Evolutionary conservation across 2,797 vertebrate genomes (phyloP), one percentile per base, ranked within the genome.

Genomic region (Oceanodroma leucorhoa): DNA sequence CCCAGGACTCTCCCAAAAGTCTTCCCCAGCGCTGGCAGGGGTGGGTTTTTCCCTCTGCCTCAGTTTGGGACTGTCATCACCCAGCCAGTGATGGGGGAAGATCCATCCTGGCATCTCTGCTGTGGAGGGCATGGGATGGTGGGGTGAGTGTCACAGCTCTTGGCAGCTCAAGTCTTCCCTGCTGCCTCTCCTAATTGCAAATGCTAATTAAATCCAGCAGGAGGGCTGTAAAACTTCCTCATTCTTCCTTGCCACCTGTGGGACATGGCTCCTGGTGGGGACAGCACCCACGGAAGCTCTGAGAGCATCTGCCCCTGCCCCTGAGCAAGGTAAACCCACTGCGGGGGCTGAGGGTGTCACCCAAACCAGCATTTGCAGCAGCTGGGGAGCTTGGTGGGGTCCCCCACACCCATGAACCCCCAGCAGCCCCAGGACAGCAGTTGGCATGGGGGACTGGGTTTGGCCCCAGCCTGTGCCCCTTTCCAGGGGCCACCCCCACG

Each of bases 401-500:
- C 36, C 36, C 36, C 36, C 36, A 36, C 36, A 36, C 36, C 36
- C 36, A 36, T 36, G 36, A 36, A 36, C 36, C 36, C 14, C 20
- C n/a, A 22, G 17, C 70, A 75, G 80, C 14, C 32, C 53, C 21
- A 20, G 30, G 12, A 0, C 5, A 66, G 53, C 41, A 5, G 23
- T 0, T 41, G 30, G 10, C 11, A 5, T 9, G 0, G 0, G 19
- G 21, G 11, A 4, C 6, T 14, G n/a, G 3, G 10, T 57, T 87
- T 54, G 40, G 32, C 24, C 40, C 26, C 51, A 30, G 43, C 11
- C 30, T 5, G 0, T 61, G 10, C 14, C 22, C 22, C 7, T 62
- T 40, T 18, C 46, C 22, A 45, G 26, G 30, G 21, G 7, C 24
- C 41, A 34, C 9, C 23, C 48, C 54, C 5, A 0, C 32, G 61